phyloP scores from a whole-genome alignment of 2,888 invertebrate genomes.

The Lepeophtheirus nordmannii region DNA sequence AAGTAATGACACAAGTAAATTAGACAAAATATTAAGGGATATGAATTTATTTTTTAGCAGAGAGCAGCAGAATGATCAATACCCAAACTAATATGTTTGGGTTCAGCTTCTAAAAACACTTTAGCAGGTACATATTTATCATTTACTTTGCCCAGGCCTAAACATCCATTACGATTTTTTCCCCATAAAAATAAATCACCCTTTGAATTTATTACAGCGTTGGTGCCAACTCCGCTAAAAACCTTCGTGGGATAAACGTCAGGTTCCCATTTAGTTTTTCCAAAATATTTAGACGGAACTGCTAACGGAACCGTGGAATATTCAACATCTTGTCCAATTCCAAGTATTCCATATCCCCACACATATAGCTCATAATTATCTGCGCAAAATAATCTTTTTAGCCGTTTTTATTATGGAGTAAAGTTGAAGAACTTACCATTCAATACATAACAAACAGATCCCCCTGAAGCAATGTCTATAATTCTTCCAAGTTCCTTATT shows the following conservation, averaged over 20 bases:
- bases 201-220: slow-evolving; percentile 52
- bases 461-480: slow-evolving; percentile 63
- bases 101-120: slow-evolving; percentile 60
- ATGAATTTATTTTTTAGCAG: slow-evolving; percentile 43
- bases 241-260: slow-evolving; percentile 35
- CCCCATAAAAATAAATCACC: slow-evolving; percentile 88
- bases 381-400: not conserved
- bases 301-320: slow-evolving; percentile 48
- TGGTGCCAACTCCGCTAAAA: slow-evolving; percentile 10
- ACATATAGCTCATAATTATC: slow-evolving; percentile 49
- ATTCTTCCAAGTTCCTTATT: slow-evolving; percentile 50
- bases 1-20: too few relatives aligned
- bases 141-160: slow-evolving; percentile 62
- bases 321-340: slow-evolving; percentile 64
- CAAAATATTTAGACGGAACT: slow-evolving; percentile 67
- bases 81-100: slow-evolving; percentile 57
- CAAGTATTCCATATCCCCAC: slow-evolving; percentile 87
- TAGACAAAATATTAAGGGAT: too few relatives aligned
- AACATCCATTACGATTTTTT: slow-evolving; percentile 59
- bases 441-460: slow-evolving; percentile 64
- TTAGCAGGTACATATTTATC: slow-evolving; percentile 78
- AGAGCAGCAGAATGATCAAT: slow-evolving; percentile 68
- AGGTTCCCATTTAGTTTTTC: slow-evolving; percentile 62
- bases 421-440: slow-evolving; percentile 40
- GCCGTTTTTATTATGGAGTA: not conserved